phyloP scores from a whole-genome alignment of 2,797 vertebrate species.

The Sebastes minor region DNA sequence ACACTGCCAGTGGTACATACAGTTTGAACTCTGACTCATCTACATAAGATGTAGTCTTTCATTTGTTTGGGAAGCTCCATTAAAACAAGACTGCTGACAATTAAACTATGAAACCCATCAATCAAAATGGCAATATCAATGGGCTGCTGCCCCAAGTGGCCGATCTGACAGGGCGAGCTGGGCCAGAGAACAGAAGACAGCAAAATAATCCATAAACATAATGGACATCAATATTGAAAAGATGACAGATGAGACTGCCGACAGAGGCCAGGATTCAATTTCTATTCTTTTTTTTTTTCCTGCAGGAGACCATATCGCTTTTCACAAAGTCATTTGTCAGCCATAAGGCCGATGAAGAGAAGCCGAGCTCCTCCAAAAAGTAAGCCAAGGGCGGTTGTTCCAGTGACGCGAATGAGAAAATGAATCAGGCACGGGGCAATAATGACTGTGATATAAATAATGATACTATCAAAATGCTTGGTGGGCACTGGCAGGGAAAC shows the following conservation, averaged over 20 bases:
- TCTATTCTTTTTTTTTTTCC: slow-evolving; percentile 62
- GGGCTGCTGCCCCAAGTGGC: slow-evolving; percentile 64
- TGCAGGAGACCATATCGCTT: slow-evolving; percentile 63
- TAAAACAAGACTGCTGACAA: slow-evolving; percentile 69
- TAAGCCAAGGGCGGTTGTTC: slow-evolving; percentile 69
- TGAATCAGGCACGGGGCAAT: slow-evolving; percentile 59
- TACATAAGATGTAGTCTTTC: slow-evolving; percentile 43
- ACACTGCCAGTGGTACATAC: slow-evolving; percentile 5
- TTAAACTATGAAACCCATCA: slow-evolving; percentile 74
- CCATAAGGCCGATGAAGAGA: slow-evolving; percentile 59
- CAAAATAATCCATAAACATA: slow-evolving; percentile 77
- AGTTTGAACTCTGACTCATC: slow-evolving; percentile 48
- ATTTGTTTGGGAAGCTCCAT: slow-evolving; percentile 49
- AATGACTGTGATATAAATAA: slow-evolving; percentile 66
- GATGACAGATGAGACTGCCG: slow-evolving; percentile 77
- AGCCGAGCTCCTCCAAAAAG: slow-evolving; percentile 61
- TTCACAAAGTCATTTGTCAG: slow-evolving; percentile 74
- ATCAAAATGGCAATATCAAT: slow-evolving; percentile 73
- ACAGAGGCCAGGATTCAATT: slow-evolving; percentile 75
- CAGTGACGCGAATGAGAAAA: slow-evolving; percentile 68
- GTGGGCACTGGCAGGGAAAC: slow-evolving; percentile 44
- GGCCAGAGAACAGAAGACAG: slow-evolving; percentile 64
- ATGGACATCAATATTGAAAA: slow-evolving; percentile 79
- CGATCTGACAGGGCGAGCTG: slow-evolving; percentile 55
- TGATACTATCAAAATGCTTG: slow-evolving; percentile 52